Evolutionary conservation across 1,140 invertebrate species (phyloP).

Genomic region (Pachypeltis micranthus): DNA sequence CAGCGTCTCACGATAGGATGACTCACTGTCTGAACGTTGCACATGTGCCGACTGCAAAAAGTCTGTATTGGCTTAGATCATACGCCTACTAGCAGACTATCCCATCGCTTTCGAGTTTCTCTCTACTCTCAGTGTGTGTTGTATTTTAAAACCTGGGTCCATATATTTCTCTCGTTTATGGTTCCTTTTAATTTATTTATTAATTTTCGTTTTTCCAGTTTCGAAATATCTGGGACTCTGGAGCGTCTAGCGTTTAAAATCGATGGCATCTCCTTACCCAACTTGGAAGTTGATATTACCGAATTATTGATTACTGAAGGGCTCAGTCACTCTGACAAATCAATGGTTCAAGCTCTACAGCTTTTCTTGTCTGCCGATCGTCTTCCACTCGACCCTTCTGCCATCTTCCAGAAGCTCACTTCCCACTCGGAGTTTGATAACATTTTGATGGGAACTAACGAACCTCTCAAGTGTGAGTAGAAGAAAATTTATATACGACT

Average conservation of each 20-base stretch:
- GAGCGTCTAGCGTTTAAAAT: background rate
- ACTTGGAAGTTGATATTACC: background rate
- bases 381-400: background rate
- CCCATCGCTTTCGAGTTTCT: too few species aligned
- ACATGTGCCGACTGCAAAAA: too few species aligned
- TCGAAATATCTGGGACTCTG: background rate
- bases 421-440: background rate
- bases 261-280: background rate
- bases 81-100: too few species aligned
- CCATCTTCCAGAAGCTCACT: background rate
- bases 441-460: background rate
- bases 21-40: too few species aligned
- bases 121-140: too few species aligned
- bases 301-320: background rate
- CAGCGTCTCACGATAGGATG: too few species aligned
- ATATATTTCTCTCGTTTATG: too few species aligned
- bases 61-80: too few species aligned
- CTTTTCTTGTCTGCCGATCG: background rate
- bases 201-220: background rate
- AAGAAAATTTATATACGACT: too few species aligned
- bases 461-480: background rate
- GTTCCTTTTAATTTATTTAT: too few species aligned
- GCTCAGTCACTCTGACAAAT: background rate
- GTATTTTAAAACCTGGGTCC: too few species aligned
- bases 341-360: background rate